Conservation (phyloP, 2,113 vertebrate species). For the Cavia porcellus region DNA sequence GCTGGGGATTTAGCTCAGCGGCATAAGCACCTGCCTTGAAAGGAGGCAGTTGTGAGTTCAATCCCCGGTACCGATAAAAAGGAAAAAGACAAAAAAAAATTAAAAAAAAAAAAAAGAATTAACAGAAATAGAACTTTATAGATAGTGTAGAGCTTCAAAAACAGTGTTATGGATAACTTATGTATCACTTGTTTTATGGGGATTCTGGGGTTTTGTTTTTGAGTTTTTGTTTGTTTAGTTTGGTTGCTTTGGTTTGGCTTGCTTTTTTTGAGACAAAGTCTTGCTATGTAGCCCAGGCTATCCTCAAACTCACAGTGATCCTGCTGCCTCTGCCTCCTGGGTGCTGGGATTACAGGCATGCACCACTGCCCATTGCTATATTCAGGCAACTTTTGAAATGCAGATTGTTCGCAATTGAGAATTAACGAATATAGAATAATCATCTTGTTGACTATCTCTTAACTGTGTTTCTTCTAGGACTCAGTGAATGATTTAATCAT, state of each 20-base stretch:
- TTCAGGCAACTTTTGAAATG: not conserved
- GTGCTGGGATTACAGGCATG: not conserved
- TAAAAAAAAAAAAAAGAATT: no score
- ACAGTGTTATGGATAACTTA: no score
- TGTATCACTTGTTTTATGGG: not conserved
- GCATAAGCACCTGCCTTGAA: no score
- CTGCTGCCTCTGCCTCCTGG: not conserved
- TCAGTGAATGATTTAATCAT: slow-evolving; percentile 34
- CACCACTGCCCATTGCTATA: not conserved
- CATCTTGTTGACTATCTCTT: slow-evolving; percentile 9
- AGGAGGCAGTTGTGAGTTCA: no score
- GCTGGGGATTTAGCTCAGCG: no score
- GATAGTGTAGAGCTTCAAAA: no score
- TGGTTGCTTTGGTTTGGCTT: not conserved
- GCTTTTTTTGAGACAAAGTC: not conserved
- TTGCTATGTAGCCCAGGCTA: not conserved
- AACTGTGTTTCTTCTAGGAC: slow-evolving; percentile 3
- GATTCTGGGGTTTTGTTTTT: not conserved
- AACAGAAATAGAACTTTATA: no score
- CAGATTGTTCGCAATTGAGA: slow-evolving; percentile 6
- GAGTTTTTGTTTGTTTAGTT: not conserved
- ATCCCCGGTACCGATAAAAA: no score
- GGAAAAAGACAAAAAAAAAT: no score
- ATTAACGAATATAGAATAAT: slow-evolving; percentile 37
- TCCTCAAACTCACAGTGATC: not conserved